phyloP scores from a whole-genome alignment of 1,140 invertebrate species.

The Drosophila sp. region DNA sequence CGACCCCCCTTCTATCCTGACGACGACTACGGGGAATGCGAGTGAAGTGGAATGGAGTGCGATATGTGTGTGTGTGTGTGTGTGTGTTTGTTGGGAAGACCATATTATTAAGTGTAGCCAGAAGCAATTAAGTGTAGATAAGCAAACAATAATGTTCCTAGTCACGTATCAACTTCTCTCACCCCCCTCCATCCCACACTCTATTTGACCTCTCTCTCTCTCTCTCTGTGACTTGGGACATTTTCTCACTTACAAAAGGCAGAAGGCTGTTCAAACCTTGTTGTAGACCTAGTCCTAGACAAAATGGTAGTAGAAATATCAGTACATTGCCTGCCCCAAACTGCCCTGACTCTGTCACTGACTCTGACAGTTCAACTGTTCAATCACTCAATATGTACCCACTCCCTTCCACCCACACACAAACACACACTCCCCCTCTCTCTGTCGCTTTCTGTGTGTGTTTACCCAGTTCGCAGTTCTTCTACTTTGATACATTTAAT shows the following conservation, averaged over 20 bases:
- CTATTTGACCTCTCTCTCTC: background rate
- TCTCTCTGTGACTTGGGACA: constrained; percentile 52
- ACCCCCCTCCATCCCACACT: constrained; percentile 17
- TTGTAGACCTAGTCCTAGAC: constrained; percentile 15
- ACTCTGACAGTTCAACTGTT: constrained; percentile 30
- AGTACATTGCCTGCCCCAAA: background rate
- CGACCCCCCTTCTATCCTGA: background rate
- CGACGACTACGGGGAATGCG: constrained; percentile 28
- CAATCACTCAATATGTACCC: constrained; percentile 55
- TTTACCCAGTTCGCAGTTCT: constrained; percentile 32
- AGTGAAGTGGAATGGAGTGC: constrained; percentile 8
- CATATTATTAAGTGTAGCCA: constrained; percentile 83
- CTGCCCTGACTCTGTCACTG: background rate
- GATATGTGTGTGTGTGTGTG: constrained; percentile 26
- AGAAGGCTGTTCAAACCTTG: background rate
- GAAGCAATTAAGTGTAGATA: constrained; percentile 83
- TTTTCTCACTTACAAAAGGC: constrained; percentile 52
- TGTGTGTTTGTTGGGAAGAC: constrained; percentile 39
- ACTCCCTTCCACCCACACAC: background rate
- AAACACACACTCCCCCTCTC: background rate
- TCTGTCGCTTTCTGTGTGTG: background rate
- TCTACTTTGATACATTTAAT: constrained; percentile 63
- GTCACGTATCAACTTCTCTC: constrained; percentile 61
- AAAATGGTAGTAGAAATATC: constrained; percentile 9
- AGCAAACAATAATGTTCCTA: constrained; percentile 82